A percentile compares a stretch with the other conserved stretches of the same genome.
Conservation (phyloP, 1,140 invertebrate genomes). For the Physella acuta region DNA sequence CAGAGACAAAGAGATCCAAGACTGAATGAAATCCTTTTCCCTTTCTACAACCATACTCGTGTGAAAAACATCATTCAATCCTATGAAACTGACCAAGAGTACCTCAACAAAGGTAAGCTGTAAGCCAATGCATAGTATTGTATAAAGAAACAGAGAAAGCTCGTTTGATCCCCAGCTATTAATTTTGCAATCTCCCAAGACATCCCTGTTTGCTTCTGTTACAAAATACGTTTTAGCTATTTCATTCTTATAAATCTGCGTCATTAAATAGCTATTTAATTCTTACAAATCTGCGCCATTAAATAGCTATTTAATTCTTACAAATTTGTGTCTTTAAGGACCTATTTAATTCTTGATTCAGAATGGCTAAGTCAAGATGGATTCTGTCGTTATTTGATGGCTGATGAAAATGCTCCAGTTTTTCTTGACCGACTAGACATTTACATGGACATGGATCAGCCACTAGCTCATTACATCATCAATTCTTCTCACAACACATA, state of each 20-base stretch:
- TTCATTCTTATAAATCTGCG: no score
- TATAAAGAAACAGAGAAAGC: no score
- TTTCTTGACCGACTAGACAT: slow-evolving; percentile 95
- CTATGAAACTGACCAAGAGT: slow-evolving; percentile 87
- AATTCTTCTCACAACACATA: slow-evolving; percentile 99
- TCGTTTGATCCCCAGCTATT: no score
- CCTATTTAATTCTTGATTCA: slow-evolving; percentile 39
- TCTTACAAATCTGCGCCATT: background rate
- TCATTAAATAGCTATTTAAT: no score
- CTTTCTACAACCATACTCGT: slow-evolving; percentile 92
- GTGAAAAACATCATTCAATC: slow-evolving; percentile 89
- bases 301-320: background rate
- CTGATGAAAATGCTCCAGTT: slow-evolving; percentile 98
- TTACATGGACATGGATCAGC: slow-evolving; percentile 98
- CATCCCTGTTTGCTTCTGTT: no score
- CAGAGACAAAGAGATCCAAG: slow-evolving; percentile 94
- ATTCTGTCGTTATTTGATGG: slow-evolving; percentile 96
- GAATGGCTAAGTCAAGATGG: slow-evolving; percentile 87
- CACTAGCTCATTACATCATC: slow-evolving; percentile 96
- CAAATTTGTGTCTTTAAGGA: no score
- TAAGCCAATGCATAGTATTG: no score
- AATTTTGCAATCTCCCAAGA: no score
- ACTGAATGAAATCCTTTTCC: slow-evolving; percentile 98
- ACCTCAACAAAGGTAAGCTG: slow-evolving; percentile 75
- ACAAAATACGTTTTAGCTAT: no score